phyloP scores from a whole-genome alignment of 2,888 invertebrate species.

The Ischnus inquisitorius region DNA sequence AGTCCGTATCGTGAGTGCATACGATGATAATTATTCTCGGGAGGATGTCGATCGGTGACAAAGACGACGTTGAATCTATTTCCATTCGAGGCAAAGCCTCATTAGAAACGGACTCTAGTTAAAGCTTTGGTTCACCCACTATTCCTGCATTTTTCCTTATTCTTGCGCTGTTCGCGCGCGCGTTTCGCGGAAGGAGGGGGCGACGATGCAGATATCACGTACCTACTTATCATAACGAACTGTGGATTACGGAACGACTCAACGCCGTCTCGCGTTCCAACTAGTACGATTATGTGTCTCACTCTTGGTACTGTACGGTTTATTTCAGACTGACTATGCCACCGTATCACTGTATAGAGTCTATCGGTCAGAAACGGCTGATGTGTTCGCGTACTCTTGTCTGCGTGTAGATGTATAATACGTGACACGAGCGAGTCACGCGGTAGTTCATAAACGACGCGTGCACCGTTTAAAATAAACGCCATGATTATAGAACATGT shows the following conservation, averaged over 20 bases:
- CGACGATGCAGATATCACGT: slow-evolving; percentile 18
- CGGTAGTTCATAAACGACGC: slow-evolving; percentile 61
- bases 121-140: slow-evolving; percentile 2
- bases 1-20: background rate
- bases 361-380: background rate
- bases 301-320: slow-evolving; percentile 16
- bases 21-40: background rate
- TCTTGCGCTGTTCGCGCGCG: background rate
- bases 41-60: background rate
- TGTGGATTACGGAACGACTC: slow-evolving; percentile 45
- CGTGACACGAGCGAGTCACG: slow-evolving; percentile 57
- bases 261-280: slow-evolving; percentile 14
- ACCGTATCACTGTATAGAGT: slow-evolving; percentile 26
- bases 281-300: background rate
- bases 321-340: slow-evolving; percentile 3
- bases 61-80: background rate
- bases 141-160: background rate
- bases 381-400: slow-evolving; percentile 11
- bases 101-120: slow-evolving; percentile 1
- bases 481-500: slow-evolving; percentile 64
- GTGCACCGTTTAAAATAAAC: slow-evolving; percentile 69
- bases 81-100: background rate
- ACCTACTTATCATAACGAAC: slow-evolving; percentile 57
- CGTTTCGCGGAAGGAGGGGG: background rate
- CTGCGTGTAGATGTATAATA: slow-evolving; percentile 14